Base-by-base conservation (phyloP, 2,888 invertebrate genomes). In the Athripsodes cinereus region DNA sequence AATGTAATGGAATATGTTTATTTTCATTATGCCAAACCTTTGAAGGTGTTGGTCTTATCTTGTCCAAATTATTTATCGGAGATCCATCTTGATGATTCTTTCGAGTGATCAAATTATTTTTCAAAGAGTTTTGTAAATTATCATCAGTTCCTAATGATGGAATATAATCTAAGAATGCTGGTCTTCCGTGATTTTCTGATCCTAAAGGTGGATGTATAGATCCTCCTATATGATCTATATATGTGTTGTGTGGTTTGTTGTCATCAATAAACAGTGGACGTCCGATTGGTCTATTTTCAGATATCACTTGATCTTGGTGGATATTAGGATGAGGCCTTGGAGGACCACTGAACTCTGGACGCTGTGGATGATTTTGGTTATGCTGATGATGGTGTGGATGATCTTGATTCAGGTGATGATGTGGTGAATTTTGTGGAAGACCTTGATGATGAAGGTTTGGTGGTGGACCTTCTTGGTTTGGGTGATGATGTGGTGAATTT, bases 161-260 rank as follows among this genome's bases (percentile, higher is more conserved):
- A 63, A 76, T 75, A 58, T 76, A 77, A 66, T 79, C 79, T 61
- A 79, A 69, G 66, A 76, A 77, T 26, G 69, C 71, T 20, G 78
- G 76, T 60, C 75, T 69, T 1, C 76, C 77, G 60, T 78, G 75
- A 63, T 74, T 73, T 34, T 71, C 66, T 55, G 72, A 64, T 49
- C 67, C 62, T 35, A 68, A 71, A 46, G 68, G 67, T 44, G 69
- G 66, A 67, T 74, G 74, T 3, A 70, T 66, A 48, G 61, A 52
- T n/a, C 60, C 60, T 5, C 60, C 59, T 11, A 61, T 53, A 18
- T 62, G 64, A 58, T 58, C 61, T 26, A 58, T 20, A 31, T 59
- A 63, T 34, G 57, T 57, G 22, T 53, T 62, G 55, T 65, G 52
- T 53, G 64, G 60, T 59, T 66, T 58, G 50, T 57, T 58, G 50